A percentile compares a stretch with the other conserved stretches of the same genome.
phyloP scores from a whole-genome alignment of 35 echinoderm and acorn worm genomes.

The Ophiothrix spiculata region DNA sequence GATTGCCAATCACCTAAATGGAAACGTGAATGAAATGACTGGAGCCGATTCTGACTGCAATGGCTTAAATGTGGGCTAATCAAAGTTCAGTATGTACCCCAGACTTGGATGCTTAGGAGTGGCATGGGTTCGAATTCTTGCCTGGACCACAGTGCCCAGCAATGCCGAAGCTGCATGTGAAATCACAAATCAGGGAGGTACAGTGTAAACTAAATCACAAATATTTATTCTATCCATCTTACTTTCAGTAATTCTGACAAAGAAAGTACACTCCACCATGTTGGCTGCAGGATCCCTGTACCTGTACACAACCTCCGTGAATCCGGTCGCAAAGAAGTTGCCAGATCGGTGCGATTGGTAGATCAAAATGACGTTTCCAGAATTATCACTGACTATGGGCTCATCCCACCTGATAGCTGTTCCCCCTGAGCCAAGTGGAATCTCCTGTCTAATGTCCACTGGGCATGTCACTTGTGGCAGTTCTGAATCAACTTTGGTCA shows the following conservation, averaged over 20 bases:
- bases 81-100: no score
- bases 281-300: slow-evolving; percentile 34
- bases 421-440: not conserved
- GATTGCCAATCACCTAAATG: no score
- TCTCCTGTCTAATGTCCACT: not conserved
- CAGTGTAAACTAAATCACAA: not conserved
- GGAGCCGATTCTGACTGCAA: no score
- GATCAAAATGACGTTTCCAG: slow-evolving; percentile 18
- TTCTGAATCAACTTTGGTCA: slow-evolving; percentile 5
- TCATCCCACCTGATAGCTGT: slow-evolving; percentile 38
- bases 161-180: no score
- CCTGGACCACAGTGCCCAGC: no score
- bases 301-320: slow-evolving; percentile 36
- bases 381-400: slow-evolving; percentile 66
- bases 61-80: no score
- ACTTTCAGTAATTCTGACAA: not conserved
- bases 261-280: slow-evolving; percentile 14
- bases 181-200: no score
- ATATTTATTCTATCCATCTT: not conserved
- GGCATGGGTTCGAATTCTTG: no score
- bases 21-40: no score
- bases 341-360: slow-evolving; percentile 9
- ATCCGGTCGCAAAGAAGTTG: slow-evolving; percentile 25
- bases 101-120: no score
- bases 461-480: not conserved